Evolutionary conservation across 2,888 invertebrate genomes (phyloP), one percentile per base, ranked within the genome.

Genomic region (Caenorhabditis zanzibari): DNA sequence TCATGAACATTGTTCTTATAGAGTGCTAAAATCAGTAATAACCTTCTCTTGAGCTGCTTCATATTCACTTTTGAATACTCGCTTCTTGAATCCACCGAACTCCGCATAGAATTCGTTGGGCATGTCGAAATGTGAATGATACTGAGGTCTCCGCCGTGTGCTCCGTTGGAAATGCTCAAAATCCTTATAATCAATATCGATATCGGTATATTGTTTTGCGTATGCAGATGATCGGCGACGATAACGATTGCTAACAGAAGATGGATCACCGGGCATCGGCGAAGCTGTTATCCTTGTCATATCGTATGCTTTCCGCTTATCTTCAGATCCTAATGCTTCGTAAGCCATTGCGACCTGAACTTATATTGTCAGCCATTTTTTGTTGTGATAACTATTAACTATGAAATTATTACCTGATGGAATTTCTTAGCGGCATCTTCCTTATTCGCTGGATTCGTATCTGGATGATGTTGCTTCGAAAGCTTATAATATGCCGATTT

Each of bases 391-490:
- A n/a, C n/a, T n/a, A n/a, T 22, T 38, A 1, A 1, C 9, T 24
- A 3, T 26, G 7, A 14, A 54, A 54, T 54, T 4, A 22, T 24
- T 28, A 91, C 90, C 81, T 88, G 85, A 75, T 91, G 91, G 68
- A 91, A 91, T 52, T 85, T 87, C 52, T 88, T 88, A 1, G 90
- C 86, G 19, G 91, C 86, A 35, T 88, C 88, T 6, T 88, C 89
- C 35, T 85, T 81, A 47, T 89, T 86, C 0, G 85, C 75, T 4
- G 85, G 84, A 82, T 91, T 91, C 49, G 85, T 84, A 76, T 92
- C 92, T 1, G 92, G 92, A 75, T 92, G 92, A 71, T 91, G 88
- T 64, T 89, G 87, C 82, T 91, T 92, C 41, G 91, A 90, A 9
- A 91, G 84, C 26, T 86, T 81, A 77, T 90, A 92, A 54, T 90